Percentiles rank a stretch among this genome's conserved stretches.
Conservation (phyloP, 2,888 invertebrate species). For the Heliconius ethilla region DNA sequence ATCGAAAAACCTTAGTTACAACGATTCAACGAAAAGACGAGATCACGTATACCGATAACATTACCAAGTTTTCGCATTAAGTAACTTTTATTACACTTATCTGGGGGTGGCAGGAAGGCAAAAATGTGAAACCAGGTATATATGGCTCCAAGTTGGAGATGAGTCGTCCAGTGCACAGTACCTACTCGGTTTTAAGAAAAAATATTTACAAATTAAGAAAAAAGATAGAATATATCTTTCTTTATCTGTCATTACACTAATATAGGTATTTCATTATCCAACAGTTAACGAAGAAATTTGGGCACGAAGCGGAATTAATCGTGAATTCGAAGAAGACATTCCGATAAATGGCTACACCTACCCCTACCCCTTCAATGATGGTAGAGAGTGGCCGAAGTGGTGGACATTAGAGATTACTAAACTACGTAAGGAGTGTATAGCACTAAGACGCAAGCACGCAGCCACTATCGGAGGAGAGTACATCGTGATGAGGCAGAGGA, state of each 20-base stretch:
- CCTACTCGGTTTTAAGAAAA: neutral
- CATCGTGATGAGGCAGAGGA: slow-evolving; percentile 1
- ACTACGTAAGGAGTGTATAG: neutral
- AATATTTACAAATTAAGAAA: neutral
- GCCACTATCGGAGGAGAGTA: neutral
- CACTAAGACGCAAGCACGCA: neutral
- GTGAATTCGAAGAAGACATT: slow-evolving; percentile 8
- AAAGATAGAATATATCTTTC: too few species aligned
- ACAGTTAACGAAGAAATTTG: slow-evolving; percentile 15
- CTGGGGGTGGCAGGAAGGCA: slow-evolving; percentile 62
- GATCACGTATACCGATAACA: slow-evolving; percentile 81
- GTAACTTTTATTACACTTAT: slow-evolving; percentile 81
- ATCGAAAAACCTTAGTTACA: slow-evolving; percentile 69
- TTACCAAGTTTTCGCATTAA: slow-evolving; percentile 80
- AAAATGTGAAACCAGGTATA: slow-evolving; percentile 41
- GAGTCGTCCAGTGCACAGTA: neutral
- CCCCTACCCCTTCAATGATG: neutral
- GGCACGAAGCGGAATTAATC: slow-evolving; percentile 21
- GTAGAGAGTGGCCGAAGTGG: neutral
- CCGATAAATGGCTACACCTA: neutral
- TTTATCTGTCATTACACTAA: neutral
- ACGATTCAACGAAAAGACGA: slow-evolving; percentile 69
- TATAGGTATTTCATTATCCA: neutral
- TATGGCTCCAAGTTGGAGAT: too few species aligned
- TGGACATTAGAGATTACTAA: neutral